Base-by-base conservation (phyloP, 2,888 invertebrate species). In the Trichogramma dendrolimi region DNA sequence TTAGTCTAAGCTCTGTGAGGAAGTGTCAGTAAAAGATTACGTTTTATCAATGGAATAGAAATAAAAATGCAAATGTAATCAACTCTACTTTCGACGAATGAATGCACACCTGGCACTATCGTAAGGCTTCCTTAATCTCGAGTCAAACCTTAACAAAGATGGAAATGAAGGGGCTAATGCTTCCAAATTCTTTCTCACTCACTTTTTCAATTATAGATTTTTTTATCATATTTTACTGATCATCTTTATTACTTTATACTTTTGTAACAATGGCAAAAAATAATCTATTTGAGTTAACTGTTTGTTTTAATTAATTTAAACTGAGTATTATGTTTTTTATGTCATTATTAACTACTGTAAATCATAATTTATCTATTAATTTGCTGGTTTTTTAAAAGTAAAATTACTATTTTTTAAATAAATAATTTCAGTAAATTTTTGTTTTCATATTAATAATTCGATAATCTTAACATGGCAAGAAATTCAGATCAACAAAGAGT, bases 111-210 rank as follows among this genome's bases (percentile, higher is more conserved):
- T 64, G 58, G 55, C 62, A 66, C 64, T 64, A 39, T 67, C 64
- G 52, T 72, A 70, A 59, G 77, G 76, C 68, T 78, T 78, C 78
- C 71, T 75, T 77, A 78, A 78, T 78, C 75, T 75, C 63, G 69
- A 71, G 71, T 71, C 69, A 72, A 70, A 72, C 71, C 68, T 55
- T 44, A 46, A 58, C 57, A 65, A 58, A 61, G 50, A 64, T 53
- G 48, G 43, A 42, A 61, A 61, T 61, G 53, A 57, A 61, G 53
- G 53, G 49, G 41, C 47, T 42, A 50, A 46, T 51, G 41, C 58
- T 50, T 58, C 47, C 41, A 41, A 39, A 44, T 44, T 44, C 54
- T 44, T 14, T 46, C 44, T 42, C 11, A 8, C 27, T n/a, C 40
- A 39, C 14, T 48, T 57, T 61, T 53, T 48, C 10, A 47, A 38